Base-by-base conservation (phyloP, 2,113 vertebrate genomes). In the Nothobranchius kuhntae region DNA sequence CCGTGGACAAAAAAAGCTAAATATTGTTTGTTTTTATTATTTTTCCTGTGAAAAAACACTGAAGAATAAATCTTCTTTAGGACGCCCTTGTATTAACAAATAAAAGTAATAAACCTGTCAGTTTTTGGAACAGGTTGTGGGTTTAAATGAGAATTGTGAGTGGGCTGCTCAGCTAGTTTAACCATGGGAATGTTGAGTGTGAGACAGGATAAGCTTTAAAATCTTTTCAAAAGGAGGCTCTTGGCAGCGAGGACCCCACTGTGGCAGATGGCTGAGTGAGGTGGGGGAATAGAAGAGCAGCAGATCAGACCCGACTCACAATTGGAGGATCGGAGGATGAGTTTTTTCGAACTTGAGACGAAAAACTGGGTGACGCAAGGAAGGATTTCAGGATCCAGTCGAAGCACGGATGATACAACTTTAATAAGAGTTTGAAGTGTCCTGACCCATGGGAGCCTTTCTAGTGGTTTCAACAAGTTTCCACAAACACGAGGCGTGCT, bases 211-310 rank as follows among this genome's bases (percentile, higher is more conserved):
- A 68, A 82, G 75, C 70, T 79, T 82, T 75, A 60, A 79, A 87
- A 72, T 61, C 10, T 68, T 78, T 83, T 83, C 69, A 84, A 87
- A 86, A 64, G 44, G 72, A 73, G 68, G 65, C 42, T 13, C 77
- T 86, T 85, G 86, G 85, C 84, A 87, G 73, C 61, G 11, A 81
- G 65, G 77, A 82, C 53, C 79, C 69, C 38, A 61, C 71, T 73
- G 81, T 88, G 81, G 89, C 91, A 91, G 91, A 92, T 92, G 92
- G 89, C 86, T 73, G 78, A 80, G 78, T 79, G 87, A 89, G 86
- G 86, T 79, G 63, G 68, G 86, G 83, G 85, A 89, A 86, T 78
- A 78, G 74, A 77, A 21, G 74, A 84, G 80, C 65, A 71, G 40
- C 73, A 46, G 85, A 86, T 89, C 85, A 84, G 82, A 86, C 80